Conservation (phyloP, 2,113 vertebrate genomes). For the Oryzias javanicus region DNA sequence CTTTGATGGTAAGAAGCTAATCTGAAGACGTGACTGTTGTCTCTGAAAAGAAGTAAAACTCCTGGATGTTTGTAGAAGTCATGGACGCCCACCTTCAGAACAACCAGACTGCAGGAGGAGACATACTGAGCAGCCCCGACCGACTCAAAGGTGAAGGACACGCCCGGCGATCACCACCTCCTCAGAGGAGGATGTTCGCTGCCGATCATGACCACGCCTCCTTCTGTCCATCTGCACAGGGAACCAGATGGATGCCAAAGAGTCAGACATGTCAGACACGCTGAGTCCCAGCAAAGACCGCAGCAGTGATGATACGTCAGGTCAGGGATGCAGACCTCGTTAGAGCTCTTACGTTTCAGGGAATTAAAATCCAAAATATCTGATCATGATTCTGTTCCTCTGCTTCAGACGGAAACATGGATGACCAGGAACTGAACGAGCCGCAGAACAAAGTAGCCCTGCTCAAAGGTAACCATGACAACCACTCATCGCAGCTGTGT, state of each 20-base stretch:
- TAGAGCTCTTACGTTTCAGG: background rate
- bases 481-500: background rate
- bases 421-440: conserved; percentile 94
- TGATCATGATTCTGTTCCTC: background rate
- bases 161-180: accelerated
- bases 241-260: conserved; percentile 89
- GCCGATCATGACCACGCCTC: too few species aligned
- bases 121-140: conserved; percentile 74
- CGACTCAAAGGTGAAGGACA: conserved; percentile 67
- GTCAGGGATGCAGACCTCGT: conserved; percentile 61
- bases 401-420: conserved; percentile 92
- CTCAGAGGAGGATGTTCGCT: background rate
- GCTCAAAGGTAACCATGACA: conserved; percentile 86
- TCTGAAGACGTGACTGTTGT: too few species aligned
- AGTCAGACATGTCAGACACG: conserved; percentile 97
- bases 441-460: conserved; percentile 90
- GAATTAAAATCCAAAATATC: background rate
- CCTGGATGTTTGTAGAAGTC: conserved; percentile 56
- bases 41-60: too few species aligned
- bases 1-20: conserved; percentile 73
- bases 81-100: conserved; percentile 80
- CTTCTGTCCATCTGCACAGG: conserved; percentile 68
- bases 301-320: conserved; percentile 97
- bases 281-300: conserved; percentile 97
- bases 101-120: conserved; percentile 74